Percentiles rank a stretch among this genome's conserved stretches.
These are phyloP conservation scores for Fregata magnificens DNA, from an alignment of 2,113 vertebrate genomes.

Conservation along the genomic window DNA sequence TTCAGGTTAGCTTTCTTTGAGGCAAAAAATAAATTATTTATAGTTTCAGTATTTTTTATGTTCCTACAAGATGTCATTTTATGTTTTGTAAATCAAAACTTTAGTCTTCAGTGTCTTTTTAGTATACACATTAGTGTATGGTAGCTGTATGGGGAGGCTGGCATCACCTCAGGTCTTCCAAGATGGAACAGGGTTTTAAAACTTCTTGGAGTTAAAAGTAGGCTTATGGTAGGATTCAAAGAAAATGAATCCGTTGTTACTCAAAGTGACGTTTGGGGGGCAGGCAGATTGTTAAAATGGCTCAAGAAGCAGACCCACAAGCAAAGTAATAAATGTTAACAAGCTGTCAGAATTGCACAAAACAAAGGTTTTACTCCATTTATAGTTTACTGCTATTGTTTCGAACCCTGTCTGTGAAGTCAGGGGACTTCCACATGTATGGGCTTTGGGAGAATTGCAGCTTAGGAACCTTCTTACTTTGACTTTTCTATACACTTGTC, in stretches of 20 bases:
- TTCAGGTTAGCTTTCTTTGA: neutral
- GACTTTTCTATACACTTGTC: neutral
- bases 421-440: neutral
- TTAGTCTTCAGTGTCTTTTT: neutral
- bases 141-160: neutral
- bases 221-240: neutral
- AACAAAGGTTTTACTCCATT: neutral
- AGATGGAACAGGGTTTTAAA: neutral
- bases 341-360: neutral
- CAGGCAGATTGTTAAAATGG: neutral
- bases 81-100: neutral
- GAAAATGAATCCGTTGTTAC: neutral
- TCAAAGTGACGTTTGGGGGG: neutral
- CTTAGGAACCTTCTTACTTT: neutral
- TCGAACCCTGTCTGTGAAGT: neutral
- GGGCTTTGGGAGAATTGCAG: neutral
- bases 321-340: neutral
- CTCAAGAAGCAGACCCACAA: neutral
- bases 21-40: neutral
- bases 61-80: neutral
- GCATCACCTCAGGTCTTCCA: neutral
- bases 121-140: rapidly evolving
- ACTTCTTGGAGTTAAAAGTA: neutral
- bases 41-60: neutral
- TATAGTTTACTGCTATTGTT: neutral